Evolutionary conservation across 2,888 invertebrate species (phyloP).

Genomic region (Megalurothrips usitatus): DNA sequence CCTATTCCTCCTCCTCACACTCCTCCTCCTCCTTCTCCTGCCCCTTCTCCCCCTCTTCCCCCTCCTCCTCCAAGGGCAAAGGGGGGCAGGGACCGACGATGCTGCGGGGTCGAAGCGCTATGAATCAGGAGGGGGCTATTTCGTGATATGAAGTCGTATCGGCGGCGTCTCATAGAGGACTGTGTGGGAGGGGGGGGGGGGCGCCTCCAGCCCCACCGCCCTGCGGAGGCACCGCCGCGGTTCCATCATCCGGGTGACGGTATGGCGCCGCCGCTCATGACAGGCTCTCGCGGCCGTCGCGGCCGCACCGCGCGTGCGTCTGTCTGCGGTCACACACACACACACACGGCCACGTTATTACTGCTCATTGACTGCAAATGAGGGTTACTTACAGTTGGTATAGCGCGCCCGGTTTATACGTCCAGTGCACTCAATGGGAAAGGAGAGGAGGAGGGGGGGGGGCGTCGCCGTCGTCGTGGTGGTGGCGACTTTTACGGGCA

Average conservation of each 20-base stretch:
- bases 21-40: no score
- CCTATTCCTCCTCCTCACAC: no score
- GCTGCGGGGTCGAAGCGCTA: background rate
- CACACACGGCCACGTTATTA: background rate
- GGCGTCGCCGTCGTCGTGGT: background rate
- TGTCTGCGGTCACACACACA: no score
- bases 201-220: background rate
- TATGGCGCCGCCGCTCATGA: background rate
- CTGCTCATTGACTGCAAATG: conserved; percentile 20
- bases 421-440: background rate
- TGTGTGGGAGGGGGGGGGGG: background rate
- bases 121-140: background rate
- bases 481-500: no score
- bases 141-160: background rate
- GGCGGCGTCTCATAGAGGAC: background rate
- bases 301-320: no score
- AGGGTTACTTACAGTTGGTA: background rate
- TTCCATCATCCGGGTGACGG: background rate
- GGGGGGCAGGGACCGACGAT: background rate
- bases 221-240: background rate
- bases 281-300: no score
- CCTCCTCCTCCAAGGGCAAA: no score
- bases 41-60: no score
- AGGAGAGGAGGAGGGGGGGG: background rate
- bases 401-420: background rate